Base-by-base conservation (phyloP, 2,797 vertebrate species). In the Microcaecilia unicolor region DNA sequence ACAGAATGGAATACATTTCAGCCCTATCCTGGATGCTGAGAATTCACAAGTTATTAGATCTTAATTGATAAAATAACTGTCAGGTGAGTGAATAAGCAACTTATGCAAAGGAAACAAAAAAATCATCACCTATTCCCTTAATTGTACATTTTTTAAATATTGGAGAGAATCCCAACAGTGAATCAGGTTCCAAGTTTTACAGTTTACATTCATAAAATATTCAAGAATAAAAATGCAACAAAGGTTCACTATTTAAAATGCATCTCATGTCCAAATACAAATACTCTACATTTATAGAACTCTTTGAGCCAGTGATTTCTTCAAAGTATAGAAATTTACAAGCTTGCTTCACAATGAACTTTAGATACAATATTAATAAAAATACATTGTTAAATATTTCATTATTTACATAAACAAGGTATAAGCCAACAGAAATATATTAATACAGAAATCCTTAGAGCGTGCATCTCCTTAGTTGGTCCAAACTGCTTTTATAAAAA, bases 351-450 rank as follows among this genome's bases (percentile, higher is more conserved):
- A 78, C 61, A 63, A 74, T 64, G n/a, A n/a, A n/a, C 66, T 63
- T 68, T 62, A 72, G 61, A 64, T 78, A 71, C 58, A 73, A 29
- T 71, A 76, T 87, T 93, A 91, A 86, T 91, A 93, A 92, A n/a
- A 94, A 96, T 92, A 92, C 87, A 76, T 50, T 80, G 81, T 78
- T 84, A 86, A 96, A 93, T 94, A 87, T 88, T 82, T 86, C 85
- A 83, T 68, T 87, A 84, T 92, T 80, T 88, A 93, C 84, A 91
- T 54, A 71, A 85, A 76, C 48, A 74, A 76, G 79, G 78, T 80
- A 85, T 70, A 81, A 83, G 81, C 59, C 51, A 57, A 59, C 57
- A 61, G 50, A 41, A 80, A 77, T 78, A 72, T 67, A 69, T 61
- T 62, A 65, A 68, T 33, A 63, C 56, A 75, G 50, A n/a, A n/a